phyloP scores from a whole-genome alignment of 2,888 invertebrate species.

The Lamellibrachia satsuma region DNA sequence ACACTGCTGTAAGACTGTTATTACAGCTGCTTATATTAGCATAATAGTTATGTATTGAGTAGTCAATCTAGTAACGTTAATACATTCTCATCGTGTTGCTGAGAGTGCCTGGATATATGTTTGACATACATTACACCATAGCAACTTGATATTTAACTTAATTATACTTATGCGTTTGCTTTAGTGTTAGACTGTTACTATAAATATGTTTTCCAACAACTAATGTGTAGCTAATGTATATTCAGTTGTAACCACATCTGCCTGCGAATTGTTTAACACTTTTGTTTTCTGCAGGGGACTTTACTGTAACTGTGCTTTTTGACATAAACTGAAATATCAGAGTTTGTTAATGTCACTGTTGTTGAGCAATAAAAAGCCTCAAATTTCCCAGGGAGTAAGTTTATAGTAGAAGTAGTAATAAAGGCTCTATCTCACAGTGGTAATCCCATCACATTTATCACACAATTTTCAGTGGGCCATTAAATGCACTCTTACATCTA shows the following conservation, averaged over 20 bases:
- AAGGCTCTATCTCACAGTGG: neutral
- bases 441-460: neutral
- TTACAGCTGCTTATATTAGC: neutral
- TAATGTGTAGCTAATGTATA: neutral
- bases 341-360: neutral
- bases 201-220: neutral
- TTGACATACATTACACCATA: too few relatives aligned
- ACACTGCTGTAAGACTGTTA: neutral
- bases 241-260: neutral
- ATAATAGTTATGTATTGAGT: neutral
- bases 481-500: neutral
- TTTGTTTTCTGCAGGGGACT: neutral
- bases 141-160: neutral
- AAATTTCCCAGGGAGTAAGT: neutral
- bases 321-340: neutral
- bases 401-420: neutral
- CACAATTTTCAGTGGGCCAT: neutral
- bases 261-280: neutral
- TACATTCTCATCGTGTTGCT: neutral
- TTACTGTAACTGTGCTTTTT: neutral
- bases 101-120: neutral
- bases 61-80: neutral
- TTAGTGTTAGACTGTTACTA: neutral
- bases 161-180: neutral
- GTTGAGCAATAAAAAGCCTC: neutral